Evolutionary conservation across 2,797 vertebrate genomes (phyloP).

Genomic region (Hybognathus amarus): DNA sequence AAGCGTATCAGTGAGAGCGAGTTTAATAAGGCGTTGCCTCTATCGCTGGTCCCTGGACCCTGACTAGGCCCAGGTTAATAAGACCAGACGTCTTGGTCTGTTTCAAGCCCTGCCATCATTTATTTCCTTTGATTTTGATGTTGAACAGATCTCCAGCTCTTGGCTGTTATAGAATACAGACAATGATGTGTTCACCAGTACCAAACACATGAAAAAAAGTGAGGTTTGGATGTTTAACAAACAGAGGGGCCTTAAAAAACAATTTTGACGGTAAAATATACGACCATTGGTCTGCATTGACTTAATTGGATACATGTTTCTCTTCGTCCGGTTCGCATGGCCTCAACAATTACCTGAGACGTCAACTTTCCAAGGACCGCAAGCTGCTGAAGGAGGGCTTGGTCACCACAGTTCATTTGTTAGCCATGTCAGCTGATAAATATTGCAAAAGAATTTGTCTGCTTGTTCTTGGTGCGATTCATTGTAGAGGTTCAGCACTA

Average conservation of each 20-base stretch:
- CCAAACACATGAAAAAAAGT: constrained; percentile 59
- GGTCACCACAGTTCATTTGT: constrained; percentile 54
- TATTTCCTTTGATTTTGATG: constrained; percentile 75
- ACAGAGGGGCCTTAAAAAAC: constrained; percentile 68
- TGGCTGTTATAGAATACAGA: constrained; percentile 71
- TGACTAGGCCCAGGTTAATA: constrained; percentile 68
- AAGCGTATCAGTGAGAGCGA: constrained; percentile 30
- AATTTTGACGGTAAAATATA: constrained; percentile 65
- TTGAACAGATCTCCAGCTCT: constrained; percentile 73
- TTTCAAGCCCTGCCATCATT: constrained; percentile 71
- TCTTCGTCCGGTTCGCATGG: constrained; percentile 52
- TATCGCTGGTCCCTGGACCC: constrained; percentile 62
- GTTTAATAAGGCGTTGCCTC: constrained; percentile 63
- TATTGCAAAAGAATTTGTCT: constrained; percentile 20
- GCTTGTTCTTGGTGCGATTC: constrained; percentile 24
- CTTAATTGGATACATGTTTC: constrained; percentile 72
- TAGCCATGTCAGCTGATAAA: constrained; percentile 48
- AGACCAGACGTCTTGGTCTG: constrained; percentile 66
- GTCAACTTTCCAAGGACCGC: constrained; percentile 48
- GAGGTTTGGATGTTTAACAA: constrained; percentile 63
- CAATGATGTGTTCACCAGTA: constrained; percentile 41
- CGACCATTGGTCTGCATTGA: constrained; percentile 70
- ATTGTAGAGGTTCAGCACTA: background rate
- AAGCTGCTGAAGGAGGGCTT: constrained; percentile 36
- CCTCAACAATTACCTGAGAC: constrained; percentile 48